Evolutionary conservation across 1,140 invertebrate genomes (phyloP).

Genomic region (Drosophila takahashii): DNA sequence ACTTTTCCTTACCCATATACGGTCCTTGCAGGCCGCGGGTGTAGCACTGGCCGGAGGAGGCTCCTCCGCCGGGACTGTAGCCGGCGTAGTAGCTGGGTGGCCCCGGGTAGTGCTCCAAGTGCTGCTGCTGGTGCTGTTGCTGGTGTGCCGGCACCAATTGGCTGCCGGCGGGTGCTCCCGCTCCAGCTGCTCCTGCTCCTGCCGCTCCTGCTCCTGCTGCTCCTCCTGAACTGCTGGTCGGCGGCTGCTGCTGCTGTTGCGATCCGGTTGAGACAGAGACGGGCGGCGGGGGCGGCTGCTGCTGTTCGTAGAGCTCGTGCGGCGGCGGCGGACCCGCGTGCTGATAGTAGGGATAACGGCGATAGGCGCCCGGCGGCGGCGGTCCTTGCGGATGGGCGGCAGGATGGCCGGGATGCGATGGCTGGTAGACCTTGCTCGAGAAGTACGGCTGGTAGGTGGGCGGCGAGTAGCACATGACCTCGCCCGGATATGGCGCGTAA

Average conservation of each 20-base stretch:
- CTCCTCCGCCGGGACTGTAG: conserved; percentile 87
- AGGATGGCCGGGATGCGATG: conserved; percentile 61
- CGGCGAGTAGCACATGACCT: conserved; percentile 87
- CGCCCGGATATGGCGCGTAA: conserved; percentile 81
- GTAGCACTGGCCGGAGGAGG: conserved; percentile 86
- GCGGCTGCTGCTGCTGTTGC: conserved; percentile 30
- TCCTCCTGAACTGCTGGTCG: conserved; percentile 33
- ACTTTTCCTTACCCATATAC: conserved; percentile 87
- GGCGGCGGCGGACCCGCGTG: conserved; percentile 67
- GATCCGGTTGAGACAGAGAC: conserved; percentile 22
- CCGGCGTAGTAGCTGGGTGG: conserved; percentile 88
- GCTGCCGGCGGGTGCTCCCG: conserved; percentile 41
- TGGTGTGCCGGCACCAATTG: conserved; percentile 43
- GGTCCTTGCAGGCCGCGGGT: conserved; percentile 90
- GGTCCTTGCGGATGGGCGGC: conserved; percentile 62
- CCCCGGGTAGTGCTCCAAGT: conserved; percentile 85
- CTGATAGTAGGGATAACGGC: conserved; percentile 70
- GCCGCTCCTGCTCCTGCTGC: conserved; percentile 37
- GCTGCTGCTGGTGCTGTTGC: conserved; percentile 57
- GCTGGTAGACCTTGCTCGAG: conserved; percentile 82
- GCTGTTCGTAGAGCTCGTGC: conserved; percentile 55
- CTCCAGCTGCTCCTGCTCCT: conserved; percentile 1
- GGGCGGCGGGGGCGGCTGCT: conserved; percentile 47
- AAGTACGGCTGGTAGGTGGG: conserved; percentile 86
- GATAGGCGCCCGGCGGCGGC: conserved; percentile 62